Percentiles rank a stretch among this genome's conserved stretches.
These are phyloP conservation scores for Brachycybe producta DNA, from an alignment of 2,888 invertebrate species.

Conservation along the genomic window DNA sequence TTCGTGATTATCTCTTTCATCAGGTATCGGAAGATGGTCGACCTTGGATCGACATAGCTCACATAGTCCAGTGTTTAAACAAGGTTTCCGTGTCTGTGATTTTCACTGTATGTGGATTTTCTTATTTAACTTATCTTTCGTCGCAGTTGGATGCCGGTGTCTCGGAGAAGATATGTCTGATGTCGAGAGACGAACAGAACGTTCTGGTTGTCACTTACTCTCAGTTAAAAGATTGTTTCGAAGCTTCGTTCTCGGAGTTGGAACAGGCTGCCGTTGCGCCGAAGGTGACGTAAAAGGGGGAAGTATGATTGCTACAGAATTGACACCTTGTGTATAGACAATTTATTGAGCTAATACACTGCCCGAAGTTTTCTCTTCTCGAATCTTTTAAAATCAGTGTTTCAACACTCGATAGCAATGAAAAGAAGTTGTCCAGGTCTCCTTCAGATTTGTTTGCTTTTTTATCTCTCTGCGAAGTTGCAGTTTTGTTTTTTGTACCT, in stretches of 20 bases:
- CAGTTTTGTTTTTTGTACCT: no score
- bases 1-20: conserved; percentile 95
- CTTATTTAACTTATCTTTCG: neutral
- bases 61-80: conserved; percentile 84
- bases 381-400: no score
- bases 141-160: conserved; percentile 58
- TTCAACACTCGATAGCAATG: no score
- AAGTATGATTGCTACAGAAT: no score
- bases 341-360: no score
- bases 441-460: no score
- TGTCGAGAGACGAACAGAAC: conserved; percentile 93
- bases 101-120: neutral
- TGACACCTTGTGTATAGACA: no score
- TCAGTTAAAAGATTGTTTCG: conserved; percentile 88
- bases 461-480: no score
- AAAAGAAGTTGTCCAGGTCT: no score
- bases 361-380: no score
- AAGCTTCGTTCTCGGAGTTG: conserved; percentile 77
- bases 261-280: conserved; percentile 34
- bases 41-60: conserved; percentile 94
- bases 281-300: conserved; percentile 15
- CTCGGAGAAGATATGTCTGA: conserved; percentile 74
- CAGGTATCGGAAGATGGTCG: conserved; percentile 81
- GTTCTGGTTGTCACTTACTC: conserved; percentile 88
- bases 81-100: no score